phyloP scores from a whole-genome alignment of 2,888 invertebrate genomes.

The Nipponacmea schrenckii region DNA sequence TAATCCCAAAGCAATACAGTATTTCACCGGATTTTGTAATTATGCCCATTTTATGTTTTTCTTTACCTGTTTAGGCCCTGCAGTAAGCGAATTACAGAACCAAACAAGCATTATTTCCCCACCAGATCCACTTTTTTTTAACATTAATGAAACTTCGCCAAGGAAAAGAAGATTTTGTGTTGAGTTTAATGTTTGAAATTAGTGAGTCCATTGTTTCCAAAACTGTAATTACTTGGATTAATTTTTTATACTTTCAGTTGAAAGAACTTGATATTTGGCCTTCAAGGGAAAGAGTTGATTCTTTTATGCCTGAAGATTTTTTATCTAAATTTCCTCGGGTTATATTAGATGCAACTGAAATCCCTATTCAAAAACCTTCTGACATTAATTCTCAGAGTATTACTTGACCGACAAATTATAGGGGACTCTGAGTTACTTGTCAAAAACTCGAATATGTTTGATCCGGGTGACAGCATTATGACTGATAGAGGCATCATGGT shows the following conservation, averaged over 20 bases:
- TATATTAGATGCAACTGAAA: slow-evolving; percentile 2
- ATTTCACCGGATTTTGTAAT: not conserved
- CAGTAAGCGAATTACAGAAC: no score
- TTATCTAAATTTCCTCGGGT: not conserved
- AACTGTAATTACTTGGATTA: not conserved
- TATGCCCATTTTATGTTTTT: slow-evolving; percentile 1
- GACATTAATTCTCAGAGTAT: not conserved
- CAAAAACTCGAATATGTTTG: no score
- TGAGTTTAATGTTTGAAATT: slow-evolving; percentile 5
- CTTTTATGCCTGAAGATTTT: slow-evolving; percentile 16
- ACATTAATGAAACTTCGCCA: not conserved
- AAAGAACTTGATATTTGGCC: slow-evolving; percentile 22
- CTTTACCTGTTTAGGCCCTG: no score
- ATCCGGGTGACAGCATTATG: slow-evolving; percentile 21
- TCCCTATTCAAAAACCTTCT: slow-evolving; percentile 15
- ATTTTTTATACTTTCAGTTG: slow-evolving; percentile 16
- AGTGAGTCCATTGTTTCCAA: slow-evolving; percentile 7
- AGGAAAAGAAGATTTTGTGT: not conserved
- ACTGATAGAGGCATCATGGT: slow-evolving; percentile 27
- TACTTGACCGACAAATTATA: slow-evolving; percentile 16
- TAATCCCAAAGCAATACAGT: not conserved
- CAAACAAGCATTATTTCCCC: not conserved
- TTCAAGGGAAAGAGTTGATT: not conserved
- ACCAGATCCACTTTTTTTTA: not conserved
- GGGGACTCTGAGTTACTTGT: not conserved